Conservation (phyloP, 53 echinoderm and acorn worm species). For the Apostichopus leukothele region DNA sequence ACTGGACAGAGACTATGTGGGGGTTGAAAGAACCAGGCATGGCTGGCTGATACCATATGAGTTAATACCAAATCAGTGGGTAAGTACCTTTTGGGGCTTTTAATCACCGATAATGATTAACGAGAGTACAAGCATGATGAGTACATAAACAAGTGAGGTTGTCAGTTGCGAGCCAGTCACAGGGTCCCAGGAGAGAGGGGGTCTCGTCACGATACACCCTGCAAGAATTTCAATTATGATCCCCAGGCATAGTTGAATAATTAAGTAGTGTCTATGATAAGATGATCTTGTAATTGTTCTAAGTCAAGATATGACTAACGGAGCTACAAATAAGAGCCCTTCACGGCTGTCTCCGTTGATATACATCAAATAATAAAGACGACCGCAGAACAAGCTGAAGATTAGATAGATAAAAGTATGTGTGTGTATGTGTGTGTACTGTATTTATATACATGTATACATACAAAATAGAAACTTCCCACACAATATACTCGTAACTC, state of each 20-base stretch:
- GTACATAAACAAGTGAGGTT: conserved; percentile 5
- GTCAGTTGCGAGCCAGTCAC: background rate
- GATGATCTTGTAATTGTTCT: conserved; percentile 38
- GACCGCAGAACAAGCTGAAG: too few relatives aligned
- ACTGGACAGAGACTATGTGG: background rate
- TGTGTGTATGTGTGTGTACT: too few relatives aligned
- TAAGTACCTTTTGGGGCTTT: background rate
- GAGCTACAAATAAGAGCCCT: background rate
- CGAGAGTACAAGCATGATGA: background rate
- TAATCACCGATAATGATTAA: conserved; percentile 25
- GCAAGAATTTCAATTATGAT: conserved; percentile 46
- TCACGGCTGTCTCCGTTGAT: background rate
- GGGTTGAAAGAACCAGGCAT: background rate
- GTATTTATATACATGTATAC: too few relatives aligned
- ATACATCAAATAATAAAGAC: background rate
- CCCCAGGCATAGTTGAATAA: conserved; percentile 15
- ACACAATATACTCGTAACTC: too few relatives aligned
- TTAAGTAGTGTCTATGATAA: conserved; percentile 36
- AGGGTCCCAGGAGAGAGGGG: conserved; percentile 6
- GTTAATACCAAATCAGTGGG: conserved; percentile 35
- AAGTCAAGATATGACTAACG: background rate
- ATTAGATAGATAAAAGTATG: too few relatives aligned
- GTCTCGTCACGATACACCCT: background rate
- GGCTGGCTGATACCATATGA: conserved; percentile 6
- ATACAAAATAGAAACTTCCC: too few relatives aligned